These are phyloP conservation scores for Takifugu ocellatus DNA, from an alignment of 2,797 vertebrate genomes.

Conservation along the genomic window DNA sequence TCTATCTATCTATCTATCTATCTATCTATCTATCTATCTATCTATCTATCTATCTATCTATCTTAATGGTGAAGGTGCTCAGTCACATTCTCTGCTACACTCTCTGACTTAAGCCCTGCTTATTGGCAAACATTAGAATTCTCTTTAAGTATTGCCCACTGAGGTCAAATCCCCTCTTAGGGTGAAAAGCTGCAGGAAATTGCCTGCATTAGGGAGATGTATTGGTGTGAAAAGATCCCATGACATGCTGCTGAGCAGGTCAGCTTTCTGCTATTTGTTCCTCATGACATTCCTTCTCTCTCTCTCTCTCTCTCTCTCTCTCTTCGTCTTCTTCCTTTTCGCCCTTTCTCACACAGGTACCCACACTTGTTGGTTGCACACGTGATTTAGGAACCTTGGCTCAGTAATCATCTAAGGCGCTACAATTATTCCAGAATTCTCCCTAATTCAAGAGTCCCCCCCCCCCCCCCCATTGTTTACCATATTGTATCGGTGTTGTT, in stretches of 20 bases:
- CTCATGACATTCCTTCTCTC: conserved; percentile 23
- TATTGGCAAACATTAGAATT: conserved; percentile 74
- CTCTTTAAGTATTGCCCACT: conserved; percentile 62
- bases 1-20: conserved; percentile 25
- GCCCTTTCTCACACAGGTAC: neutral
- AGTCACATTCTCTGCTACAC: conserved; percentile 28
- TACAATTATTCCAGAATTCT: neutral
- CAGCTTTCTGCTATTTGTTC: conserved; percentile 56
- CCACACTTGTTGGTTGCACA: too few relatives aligned
- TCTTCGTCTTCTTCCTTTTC: conserved; percentile 1
- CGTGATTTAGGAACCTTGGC: conserved; percentile 1
- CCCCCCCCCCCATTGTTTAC: neutral
- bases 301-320: neutral
- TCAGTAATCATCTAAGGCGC: conserved; percentile 13
- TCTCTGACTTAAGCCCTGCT: conserved; percentile 67
- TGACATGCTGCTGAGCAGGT: conserved; percentile 68
- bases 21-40: conserved; percentile 15
- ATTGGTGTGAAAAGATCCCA: conserved; percentile 78
- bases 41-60: conserved; percentile 25
- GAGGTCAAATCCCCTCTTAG: conserved; percentile 72
- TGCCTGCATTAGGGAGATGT: conserved; percentile 80
- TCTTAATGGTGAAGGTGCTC: conserved; percentile 28
- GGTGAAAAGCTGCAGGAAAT: conserved; percentile 81
- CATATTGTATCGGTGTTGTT: too few relatives aligned
- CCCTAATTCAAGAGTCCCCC: neutral